Evolutionary conservation across 2,113 vertebrate genomes (phyloP).

Genomic region (Proteles cristata): DNA sequence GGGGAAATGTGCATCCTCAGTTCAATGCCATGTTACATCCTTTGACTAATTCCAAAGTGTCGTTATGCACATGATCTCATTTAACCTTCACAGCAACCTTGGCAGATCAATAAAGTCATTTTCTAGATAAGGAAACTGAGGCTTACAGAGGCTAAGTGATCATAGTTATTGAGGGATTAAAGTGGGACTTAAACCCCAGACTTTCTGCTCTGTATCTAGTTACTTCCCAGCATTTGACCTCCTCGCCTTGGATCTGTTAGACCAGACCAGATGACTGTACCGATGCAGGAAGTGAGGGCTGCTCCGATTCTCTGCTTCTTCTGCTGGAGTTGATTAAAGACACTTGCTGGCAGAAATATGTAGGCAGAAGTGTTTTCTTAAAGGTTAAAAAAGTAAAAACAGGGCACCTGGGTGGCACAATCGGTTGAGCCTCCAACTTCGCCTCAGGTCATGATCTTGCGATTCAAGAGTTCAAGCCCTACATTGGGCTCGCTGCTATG

Average conservation of each 20-base stretch:
- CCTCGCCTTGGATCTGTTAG: background rate
- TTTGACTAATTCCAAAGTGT: slow-evolving; percentile 20
- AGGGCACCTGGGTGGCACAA: too few species aligned
- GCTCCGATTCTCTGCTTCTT: background rate
- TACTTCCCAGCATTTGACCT: background rate
- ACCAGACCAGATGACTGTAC: background rate
- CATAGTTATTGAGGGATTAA: slow-evolving; percentile 15
- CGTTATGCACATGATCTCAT: background rate
- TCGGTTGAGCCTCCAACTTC: too few species aligned
- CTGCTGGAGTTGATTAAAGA: background rate
- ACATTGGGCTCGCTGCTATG: too few species aligned
- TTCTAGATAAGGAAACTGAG: slow-evolving; percentile 10
- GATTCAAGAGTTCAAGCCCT: too few species aligned
- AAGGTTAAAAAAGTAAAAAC: slow-evolving; percentile 21
- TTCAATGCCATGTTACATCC: background rate
- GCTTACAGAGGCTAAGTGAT: background rate
- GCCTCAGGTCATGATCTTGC: too few species aligned
- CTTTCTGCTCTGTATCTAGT: background rate
- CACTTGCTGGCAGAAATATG: background rate
- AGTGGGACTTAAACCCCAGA: background rate
- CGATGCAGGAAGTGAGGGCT: background rate
- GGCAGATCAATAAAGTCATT: background rate
- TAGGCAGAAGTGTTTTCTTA: slow-evolving; percentile 34
- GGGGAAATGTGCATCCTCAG: background rate
- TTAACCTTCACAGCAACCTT: slow-evolving; percentile 6